phyloP scores from a whole-genome alignment of 2,113 vertebrate genomes.

The Pagrus major region DNA sequence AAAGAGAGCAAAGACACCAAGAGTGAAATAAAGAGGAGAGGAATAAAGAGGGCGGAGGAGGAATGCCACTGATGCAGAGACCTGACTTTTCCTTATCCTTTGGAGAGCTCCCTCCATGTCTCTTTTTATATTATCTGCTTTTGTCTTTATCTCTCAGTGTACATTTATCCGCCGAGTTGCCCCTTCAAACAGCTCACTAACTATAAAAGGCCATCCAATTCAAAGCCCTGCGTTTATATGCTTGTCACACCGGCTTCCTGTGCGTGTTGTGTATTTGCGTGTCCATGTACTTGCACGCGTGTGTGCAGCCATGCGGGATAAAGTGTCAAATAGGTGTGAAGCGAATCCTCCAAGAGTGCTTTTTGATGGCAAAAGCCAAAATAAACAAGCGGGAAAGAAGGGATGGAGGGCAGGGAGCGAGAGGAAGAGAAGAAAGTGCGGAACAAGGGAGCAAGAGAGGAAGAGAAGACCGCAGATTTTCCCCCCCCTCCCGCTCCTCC shows the following conservation, averaged over 20 bases:
- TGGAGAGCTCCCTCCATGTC: not conserved
- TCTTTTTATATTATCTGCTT: not conserved
- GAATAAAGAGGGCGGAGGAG: constrained; percentile 23
- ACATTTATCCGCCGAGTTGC: constrained; percentile 22
- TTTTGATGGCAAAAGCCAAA: not conserved
- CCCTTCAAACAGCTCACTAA: constrained; percentile 31
- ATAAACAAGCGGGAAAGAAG: not conserved
- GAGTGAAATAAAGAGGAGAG: constrained; percentile 20
- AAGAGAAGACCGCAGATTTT: constrained; percentile 11
- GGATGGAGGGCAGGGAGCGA: not conserved
- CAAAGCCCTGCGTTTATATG: constrained; percentile 30
- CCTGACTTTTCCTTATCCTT: constrained; percentile 20
- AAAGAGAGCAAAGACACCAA: constrained; percentile 48
- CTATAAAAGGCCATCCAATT: constrained; percentile 9
- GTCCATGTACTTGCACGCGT: not conserved
- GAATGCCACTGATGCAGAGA: constrained; percentile 22
- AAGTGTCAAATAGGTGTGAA: constrained; percentile 12
- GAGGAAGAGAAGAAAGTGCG: not conserved
- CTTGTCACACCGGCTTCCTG: not conserved
- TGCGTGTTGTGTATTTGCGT: not conserved
- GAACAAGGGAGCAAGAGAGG: not conserved
- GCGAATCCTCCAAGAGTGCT: not conserved
- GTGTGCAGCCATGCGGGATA: constrained; percentile 1
- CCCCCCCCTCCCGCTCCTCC: not conserved
- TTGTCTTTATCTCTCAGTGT: constrained; percentile 5